Conservation (phyloP, 2,888 invertebrate genomes). For the Sinhomidia bicolor region DNA sequence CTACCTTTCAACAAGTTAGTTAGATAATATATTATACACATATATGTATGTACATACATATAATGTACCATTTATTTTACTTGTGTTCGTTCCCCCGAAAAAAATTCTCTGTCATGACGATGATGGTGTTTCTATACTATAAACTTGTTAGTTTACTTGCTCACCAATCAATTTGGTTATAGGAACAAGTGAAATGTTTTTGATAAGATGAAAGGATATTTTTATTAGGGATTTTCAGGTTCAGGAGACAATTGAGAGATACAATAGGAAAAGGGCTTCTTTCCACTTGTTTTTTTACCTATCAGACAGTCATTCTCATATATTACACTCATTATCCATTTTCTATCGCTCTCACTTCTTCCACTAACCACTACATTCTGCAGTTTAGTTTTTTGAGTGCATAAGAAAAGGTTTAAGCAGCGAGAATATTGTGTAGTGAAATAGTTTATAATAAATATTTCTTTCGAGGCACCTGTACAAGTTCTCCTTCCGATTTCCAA, state of each 20-base stretch:
- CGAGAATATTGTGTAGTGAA: too few relatives aligned
- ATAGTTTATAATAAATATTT: neutral
- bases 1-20: constrained; percentile 18
- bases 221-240: constrained; percentile 10
- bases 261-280: neutral
- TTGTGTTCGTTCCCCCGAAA: neutral
- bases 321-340: constrained; percentile 73
- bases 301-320: constrained; percentile 62
- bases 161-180: constrained; percentile 57
- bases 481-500: constrained; percentile 32
- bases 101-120: neutral
- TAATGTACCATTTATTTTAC: neutral
- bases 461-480: neutral
- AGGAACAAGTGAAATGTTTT: constrained; percentile 54
- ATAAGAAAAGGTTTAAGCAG: neutral
- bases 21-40: neutral
- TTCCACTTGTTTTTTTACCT: neutral
- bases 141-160: constrained; percentile 43
- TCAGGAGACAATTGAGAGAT: constrained; percentile 14
- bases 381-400: too few relatives aligned
- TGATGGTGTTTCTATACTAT: constrained; percentile 22
- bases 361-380: too few relatives aligned
- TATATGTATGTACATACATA: too few relatives aligned
- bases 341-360: constrained; percentile 25
- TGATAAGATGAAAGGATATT: constrained; percentile 37